phyloP scores from a whole-genome alignment of 2,113 vertebrate species.

The Ptilonorhynchus violaceus region DNA sequence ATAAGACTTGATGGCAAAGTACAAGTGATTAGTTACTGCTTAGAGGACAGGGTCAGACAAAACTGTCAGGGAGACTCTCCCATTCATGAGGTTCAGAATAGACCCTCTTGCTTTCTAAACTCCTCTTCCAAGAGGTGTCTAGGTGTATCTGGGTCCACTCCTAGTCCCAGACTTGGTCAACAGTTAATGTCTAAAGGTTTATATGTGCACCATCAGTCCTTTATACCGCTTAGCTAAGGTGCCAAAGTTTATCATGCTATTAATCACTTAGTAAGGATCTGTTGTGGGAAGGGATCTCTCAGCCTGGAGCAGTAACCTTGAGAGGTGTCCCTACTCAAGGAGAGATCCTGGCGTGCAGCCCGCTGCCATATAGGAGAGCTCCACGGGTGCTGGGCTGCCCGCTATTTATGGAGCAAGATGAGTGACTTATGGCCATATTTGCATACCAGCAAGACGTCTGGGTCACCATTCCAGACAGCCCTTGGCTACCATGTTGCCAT shows the following conservation, averaged over 20 bases:
- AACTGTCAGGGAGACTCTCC: not conserved
- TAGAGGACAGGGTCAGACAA: not conserved
- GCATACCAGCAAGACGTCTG: not conserved
- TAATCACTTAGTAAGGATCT: not conserved
- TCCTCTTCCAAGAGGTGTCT: not conserved
- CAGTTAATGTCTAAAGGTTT: not conserved
- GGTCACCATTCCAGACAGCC: not conserved
- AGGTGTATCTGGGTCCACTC: not conserved
- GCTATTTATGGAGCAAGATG: not conserved
- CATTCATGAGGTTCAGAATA: not conserved
- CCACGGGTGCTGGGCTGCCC: not conserved
- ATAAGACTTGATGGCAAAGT: not conserved
- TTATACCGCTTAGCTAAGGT: not conserved
- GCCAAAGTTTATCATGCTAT: not conserved
- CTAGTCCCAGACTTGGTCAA: not conserved
- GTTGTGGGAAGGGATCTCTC: not conserved
- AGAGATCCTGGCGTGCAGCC: not conserved
- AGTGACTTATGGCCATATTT: not conserved
- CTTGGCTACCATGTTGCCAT: not conserved
- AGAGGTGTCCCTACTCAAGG: not conserved
- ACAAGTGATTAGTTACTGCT: not conserved
- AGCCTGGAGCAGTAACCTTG: not conserved
- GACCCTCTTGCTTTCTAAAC: not conserved
- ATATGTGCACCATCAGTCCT: not conserved
- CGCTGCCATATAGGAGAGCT: not conserved